Evolutionary conservation across 1,140 invertebrate genomes (phyloP).

Genomic region (Drosophila carrolli): DNA sequence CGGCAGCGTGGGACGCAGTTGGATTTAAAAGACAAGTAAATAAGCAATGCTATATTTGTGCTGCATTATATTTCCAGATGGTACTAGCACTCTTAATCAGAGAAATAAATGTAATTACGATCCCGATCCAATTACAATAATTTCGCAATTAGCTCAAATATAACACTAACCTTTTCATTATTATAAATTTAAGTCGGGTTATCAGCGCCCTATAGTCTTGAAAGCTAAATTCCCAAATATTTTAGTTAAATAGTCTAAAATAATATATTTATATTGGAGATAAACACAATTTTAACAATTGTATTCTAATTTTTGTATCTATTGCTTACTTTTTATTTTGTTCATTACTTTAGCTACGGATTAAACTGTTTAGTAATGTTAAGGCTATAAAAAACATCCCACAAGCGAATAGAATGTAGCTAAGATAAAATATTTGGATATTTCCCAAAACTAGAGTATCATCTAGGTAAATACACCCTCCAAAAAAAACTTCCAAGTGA

Average conservation of each 20-base stretch:
- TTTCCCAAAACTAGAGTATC: background rate
- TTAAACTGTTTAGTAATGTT: no score
- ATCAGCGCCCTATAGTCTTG: no score
- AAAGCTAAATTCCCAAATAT: background rate
- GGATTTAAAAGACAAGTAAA: constrained; percentile 55
- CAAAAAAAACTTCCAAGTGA: constrained; percentile 1
- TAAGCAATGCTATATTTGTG: background rate
- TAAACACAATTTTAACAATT: background rate
- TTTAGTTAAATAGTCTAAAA: background rate
- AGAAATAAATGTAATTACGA: background rate
- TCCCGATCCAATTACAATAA: no score
- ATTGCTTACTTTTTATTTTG: background rate
- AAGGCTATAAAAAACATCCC: no score
- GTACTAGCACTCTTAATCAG: background rate
- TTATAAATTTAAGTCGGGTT: no score
- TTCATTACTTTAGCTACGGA: no score
- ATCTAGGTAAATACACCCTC: background rate
- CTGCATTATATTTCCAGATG: background rate
- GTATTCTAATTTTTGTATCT: background rate
- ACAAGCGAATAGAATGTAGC: no score
- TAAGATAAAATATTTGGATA: background rate
- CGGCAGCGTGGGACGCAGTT: constrained; percentile 80
- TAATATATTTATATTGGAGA: background rate
- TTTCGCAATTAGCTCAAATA: no score
- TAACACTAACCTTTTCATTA: no score